Base-by-base conservation (phyloP, 2,113 vertebrate species). In the Rhabdomys dilectus region DNA sequence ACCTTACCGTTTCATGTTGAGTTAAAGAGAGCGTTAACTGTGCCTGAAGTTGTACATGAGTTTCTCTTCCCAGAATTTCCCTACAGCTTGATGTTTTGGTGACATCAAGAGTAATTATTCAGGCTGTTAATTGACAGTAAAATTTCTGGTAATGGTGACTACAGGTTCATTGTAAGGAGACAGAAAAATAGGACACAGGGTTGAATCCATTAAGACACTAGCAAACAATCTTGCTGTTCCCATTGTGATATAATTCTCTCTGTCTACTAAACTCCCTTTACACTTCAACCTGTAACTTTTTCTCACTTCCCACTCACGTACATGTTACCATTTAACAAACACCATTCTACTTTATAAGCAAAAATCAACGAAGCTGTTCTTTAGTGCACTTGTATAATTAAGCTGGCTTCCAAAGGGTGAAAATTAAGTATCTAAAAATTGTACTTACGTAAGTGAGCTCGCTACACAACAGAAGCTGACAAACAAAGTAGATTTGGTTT, bases 341-440 rank as follows among this genome's bases (percentile, higher is more conserved):
- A 93, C 0, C 75, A 4, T 76, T 94, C 21, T 85, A 48, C 0
- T 26, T 76, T 34, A 90, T 16, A 26, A 80, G 60, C 73, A 87
- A 87, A 89, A 87, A 96, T 62, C n/a, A 95, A 78, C 89, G 8
- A 85, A 56, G 5, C 1, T 7, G 45, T 84, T 60, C 21, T 75
- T 94, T 60, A 73, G 42, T 72, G 48, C 4, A 64, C 42, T 96
- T 90, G 1, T 36, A 82, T 92, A 93, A 94, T 22, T 3, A 88
- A 95, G 66, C 5, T 66, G 66, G 11, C 51, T 96, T 87, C 31
- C 31, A 68, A 36, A 80, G 77, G 75, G 81, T 84, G 2, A 64
- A 91, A 90, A 87, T 39, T 7, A 62, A 88, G 29, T 85, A 34
- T 70, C 24, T 91, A 31, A 81, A 95, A 87, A 91, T 85, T 80